Percentiles rank a stretch among this genome's conserved stretches.
phyloP scores from a whole-genome alignment of 2,888 invertebrate species.

The Volucella inflata region DNA sequence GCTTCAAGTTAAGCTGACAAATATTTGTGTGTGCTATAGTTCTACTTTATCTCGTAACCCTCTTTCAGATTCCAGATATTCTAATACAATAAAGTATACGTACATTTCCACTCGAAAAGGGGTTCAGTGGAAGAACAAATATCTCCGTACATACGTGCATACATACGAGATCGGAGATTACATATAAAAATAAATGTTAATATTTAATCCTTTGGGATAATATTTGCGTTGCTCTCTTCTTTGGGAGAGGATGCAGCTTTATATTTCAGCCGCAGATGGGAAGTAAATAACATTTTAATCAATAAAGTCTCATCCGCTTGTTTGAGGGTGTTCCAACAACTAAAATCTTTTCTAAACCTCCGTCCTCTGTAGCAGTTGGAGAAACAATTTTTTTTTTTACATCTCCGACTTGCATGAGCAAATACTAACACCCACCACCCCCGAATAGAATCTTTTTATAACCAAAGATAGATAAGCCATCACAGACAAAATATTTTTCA shows the following conservation, averaged over 20 bases:
- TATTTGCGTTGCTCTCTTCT: constrained; percentile 14
- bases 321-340: no score
- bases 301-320: constrained; percentile 28
- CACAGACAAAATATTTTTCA: neutral
- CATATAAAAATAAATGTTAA: constrained; percentile 14
- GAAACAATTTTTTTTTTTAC: neutral
- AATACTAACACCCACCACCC: neutral
- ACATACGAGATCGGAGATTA: neutral
- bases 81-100: no score
- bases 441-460: neutral
- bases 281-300: constrained; percentile 61
- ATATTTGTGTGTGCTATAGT: constrained; percentile 64
- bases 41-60: constrained; percentile 38
- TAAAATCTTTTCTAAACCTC: no score
- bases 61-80: neutral
- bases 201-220: constrained; percentile 52
- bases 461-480: constrained; percentile 36
- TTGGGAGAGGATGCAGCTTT: neutral
- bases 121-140: constrained; percentile 11
- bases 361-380: no score
- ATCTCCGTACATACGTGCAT: constrained; percentile 3
- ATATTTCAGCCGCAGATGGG: constrained; percentile 25
- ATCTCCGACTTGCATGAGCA: neutral
- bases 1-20: constrained; percentile 59
- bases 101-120: neutral